Evolutionary conservation across 64 coral and sea anemone genomes (phyloP).

Genomic region (Hydrozoanthus tunicans): DNA sequence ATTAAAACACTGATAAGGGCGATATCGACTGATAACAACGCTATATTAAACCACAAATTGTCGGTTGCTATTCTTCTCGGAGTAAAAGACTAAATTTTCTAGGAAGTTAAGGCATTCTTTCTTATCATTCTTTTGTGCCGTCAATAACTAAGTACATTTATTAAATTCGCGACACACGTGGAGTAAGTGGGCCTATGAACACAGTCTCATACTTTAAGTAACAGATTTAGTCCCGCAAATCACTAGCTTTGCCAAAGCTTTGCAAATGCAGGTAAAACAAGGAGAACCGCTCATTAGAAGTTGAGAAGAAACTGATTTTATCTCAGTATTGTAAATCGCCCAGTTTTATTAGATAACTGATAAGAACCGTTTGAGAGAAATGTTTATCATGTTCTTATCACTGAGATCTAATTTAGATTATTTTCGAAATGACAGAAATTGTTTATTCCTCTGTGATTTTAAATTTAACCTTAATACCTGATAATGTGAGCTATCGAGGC

Average conservation of each 20-base stretch:
- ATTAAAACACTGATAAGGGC: constrained; percentile 41
- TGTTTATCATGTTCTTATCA: not conserved
- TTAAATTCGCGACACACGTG: not conserved
- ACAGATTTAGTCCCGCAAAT: not conserved
- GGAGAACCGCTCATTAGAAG: not conserved
- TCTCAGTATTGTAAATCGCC: not conserved
- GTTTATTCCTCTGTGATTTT: too few relatives aligned
- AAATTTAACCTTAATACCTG: too few relatives aligned
- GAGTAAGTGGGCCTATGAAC: not conserved
- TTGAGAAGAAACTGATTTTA: not conserved
- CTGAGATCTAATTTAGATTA: too few relatives aligned
- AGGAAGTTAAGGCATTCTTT: constrained; percentile 20
- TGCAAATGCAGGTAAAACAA: not conserved
- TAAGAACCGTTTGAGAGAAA: not conserved
- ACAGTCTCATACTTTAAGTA: not conserved
- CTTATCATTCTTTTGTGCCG: constrained; percentile 9
- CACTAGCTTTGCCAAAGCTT: not conserved
- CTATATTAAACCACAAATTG: constrained; percentile 1
- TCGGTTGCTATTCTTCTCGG: not conserved
- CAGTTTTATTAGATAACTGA: not conserved
- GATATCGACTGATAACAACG: constrained; percentile 11
- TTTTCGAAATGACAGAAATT: too few relatives aligned
- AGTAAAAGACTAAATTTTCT: not conserved
- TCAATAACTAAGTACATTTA: not conserved
- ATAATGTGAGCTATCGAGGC: too few relatives aligned